phyloP scores from a whole-genome alignment of 2,113 vertebrate genomes.

The Colaptes auratus region DNA sequence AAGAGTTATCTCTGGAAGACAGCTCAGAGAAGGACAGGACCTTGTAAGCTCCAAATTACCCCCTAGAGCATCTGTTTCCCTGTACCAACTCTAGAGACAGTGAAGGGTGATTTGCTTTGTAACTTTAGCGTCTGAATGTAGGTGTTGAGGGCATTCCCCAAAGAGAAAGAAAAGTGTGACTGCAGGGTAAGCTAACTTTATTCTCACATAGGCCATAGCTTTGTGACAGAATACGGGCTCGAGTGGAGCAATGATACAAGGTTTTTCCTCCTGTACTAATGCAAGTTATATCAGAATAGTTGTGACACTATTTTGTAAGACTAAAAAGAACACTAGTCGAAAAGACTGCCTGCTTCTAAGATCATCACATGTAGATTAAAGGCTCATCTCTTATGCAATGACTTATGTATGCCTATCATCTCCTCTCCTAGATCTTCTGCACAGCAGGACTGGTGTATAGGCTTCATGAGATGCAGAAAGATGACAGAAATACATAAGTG shows the following conservation, averaged over 20 bases:
- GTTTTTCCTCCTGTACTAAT: neutral
- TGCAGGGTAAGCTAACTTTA: neutral
- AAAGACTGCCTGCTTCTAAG: slow-evolving; percentile 27
- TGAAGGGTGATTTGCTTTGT: neutral
- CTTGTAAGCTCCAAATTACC: neutral
- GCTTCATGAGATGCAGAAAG: slow-evolving; percentile 18
- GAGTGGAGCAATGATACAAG: neutral
- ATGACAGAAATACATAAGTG: slow-evolving; percentile 52
- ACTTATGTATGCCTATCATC: slow-evolving; percentile 50
- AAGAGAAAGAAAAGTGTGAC: neutral
- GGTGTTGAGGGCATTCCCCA: neutral
- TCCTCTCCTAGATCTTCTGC: neutral
- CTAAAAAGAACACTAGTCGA: slow-evolving; percentile 47
- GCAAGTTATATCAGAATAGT: slow-evolving; percentile 9
- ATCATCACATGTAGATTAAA: slow-evolving; percentile 48
- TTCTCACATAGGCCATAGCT: neutral
- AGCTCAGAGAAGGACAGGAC: neutral
- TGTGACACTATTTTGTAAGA: slow-evolving; percentile 57
- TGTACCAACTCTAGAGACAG: neutral
- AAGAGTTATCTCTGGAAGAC: neutral
- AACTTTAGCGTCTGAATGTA: neutral
- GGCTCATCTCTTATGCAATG: slow-evolving; percentile 32
- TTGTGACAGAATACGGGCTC: neutral
- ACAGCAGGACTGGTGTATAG: slow-evolving; percentile 14
- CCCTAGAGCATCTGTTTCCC: neutral